Percentiles rank a stretch among this genome's conserved stretches.
Conservation (phyloP, 2,797 vertebrate genomes). For the Leptodactylus fallax region DNA sequence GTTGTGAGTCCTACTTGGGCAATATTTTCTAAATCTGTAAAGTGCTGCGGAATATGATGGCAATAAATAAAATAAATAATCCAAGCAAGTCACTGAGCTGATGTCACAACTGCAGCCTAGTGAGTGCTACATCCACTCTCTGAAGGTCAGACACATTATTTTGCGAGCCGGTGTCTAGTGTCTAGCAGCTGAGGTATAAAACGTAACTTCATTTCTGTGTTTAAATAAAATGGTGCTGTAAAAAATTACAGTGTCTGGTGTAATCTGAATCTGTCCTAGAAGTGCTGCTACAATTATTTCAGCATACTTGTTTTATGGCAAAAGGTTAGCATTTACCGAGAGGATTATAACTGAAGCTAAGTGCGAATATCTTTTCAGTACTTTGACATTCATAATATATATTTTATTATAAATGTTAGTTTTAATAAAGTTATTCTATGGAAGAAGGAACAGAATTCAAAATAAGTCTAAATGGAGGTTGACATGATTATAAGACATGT, state of each 20-base stretch:
- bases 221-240: constrained; percentile 21
- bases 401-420: constrained; percentile 18
- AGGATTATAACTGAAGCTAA: background rate
- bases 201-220: background rate
- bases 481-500: too few species aligned
- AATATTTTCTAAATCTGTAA: too few species aligned
- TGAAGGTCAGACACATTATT: constrained; percentile 22
- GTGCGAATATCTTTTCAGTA: background rate
- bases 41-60: too few species aligned
- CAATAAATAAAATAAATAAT: too few species aligned
- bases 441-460: background rate
- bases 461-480: background rate
- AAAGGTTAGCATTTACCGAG: constrained; percentile 21
- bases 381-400: constrained; percentile 28
- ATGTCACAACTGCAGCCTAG: background rate
- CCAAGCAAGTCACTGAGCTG: background rate
- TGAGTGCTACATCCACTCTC: background rate
- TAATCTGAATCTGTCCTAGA: background rate
- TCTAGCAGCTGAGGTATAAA: constrained; percentile 1
- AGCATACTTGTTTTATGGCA: constrained; percentile 32
- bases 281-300: background rate
- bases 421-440: constrained; percentile 6
- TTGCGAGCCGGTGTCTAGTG: background rate
- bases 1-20: too few species aligned
- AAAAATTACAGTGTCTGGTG: constrained; percentile 17